Evolutionary conservation across 2,797 vertebrate species (phyloP), one percentile per base, ranked within the genome.

Genomic region (Helicolenus hilgendorfi): DNA sequence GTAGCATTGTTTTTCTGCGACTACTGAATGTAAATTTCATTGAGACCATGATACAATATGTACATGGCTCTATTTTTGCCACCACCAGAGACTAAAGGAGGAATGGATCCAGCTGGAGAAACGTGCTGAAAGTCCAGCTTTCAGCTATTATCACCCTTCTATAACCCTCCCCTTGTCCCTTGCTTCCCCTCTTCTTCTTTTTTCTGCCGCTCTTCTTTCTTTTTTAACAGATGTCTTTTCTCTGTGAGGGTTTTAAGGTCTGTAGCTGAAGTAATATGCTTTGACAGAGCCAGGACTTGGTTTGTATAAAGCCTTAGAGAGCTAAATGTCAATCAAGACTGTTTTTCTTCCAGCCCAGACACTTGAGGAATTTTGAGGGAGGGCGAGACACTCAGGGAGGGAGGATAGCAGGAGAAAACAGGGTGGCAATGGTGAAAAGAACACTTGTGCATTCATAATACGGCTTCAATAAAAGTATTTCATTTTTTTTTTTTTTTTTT

Each of bases 291-390:
- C 76, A 77, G 64, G 74, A 88, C 94, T 90, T 86, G 72, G 90
- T 94, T 96, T 94, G 92, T 92, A 95, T 91, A 93, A 96, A 94
- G 88, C 93, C 89, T 94, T 89, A 88, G 89, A 96, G 93, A 94
- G 92, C 93, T 94, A 94, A 91, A 95, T 97, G 96, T 96, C 97
- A 97, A 93, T 97, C 97, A 96, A 84, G 90, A 75, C 88, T 94
- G 94, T 96, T 96, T 96, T 95, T 89, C 94, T 96, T 95, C 85
- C 87, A 95, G 95, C 88, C 73, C 88, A 94, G 89, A 96, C 91
- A 94, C 91, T 94, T 95, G 94, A 95, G 90, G 95, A 96, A 96
- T 94, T 96, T 95, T 91, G 85, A 96, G 92, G 91, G 95, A 95
- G 95, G 92, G 91, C 53, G 92, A 92, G 92, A 95, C 73, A 81